Percentiles rank a stretch among this genome's conserved stretches.
Evolutionary conservation across 2,888 invertebrate genomes (phyloP).

Genomic region (Silvanus unidentatus): DNA sequence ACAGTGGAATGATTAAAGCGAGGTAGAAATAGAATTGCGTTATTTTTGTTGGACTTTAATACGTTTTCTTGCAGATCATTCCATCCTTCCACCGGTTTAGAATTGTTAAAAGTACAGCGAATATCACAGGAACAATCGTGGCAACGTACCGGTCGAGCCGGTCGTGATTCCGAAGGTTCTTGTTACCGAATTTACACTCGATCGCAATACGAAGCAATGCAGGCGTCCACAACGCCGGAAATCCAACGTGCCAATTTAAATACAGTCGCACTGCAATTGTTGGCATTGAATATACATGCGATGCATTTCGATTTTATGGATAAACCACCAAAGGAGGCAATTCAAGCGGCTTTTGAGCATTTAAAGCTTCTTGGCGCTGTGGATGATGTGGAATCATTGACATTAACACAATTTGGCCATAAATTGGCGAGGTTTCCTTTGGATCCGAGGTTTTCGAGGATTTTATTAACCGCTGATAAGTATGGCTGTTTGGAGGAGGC

Average conservation of each 20-base stretch:
- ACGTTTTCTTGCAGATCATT: conserved; percentile 54
- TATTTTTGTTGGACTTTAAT: neutral
- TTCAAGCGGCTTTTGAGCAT: conserved; percentile 59
- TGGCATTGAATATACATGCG: conserved; percentile 79
- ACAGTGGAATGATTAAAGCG: conserved; percentile 87
- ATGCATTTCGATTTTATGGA: conserved; percentile 86
- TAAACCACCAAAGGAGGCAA: conserved; percentile 68
- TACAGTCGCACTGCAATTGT: conserved; percentile 72
- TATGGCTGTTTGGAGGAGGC: conserved; percentile 75
- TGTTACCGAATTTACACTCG: conserved; percentile 86
- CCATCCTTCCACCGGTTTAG: conserved; percentile 75
- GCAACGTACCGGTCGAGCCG: conserved; percentile 90
- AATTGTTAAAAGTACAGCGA: conserved; percentile 71
- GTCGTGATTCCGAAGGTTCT: conserved; percentile 75
- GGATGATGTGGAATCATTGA: conserved; percentile 51
- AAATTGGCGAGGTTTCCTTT: conserved; percentile 88
- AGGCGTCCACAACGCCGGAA: conserved; percentile 75
- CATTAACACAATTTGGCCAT: conserved; percentile 72
- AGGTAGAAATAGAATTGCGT: conserved; percentile 46
- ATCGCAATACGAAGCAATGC: conserved; percentile 65
- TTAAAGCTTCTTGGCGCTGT: conserved; percentile 68
- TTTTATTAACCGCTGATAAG: conserved; percentile 59
- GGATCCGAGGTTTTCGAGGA: conserved; percentile 82
- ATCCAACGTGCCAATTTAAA: conserved; percentile 66
- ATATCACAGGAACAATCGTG: conserved; percentile 89